phyloP scores from a whole-genome alignment of 2,113 vertebrate genomes.

The Siniperca knerii region DNA sequence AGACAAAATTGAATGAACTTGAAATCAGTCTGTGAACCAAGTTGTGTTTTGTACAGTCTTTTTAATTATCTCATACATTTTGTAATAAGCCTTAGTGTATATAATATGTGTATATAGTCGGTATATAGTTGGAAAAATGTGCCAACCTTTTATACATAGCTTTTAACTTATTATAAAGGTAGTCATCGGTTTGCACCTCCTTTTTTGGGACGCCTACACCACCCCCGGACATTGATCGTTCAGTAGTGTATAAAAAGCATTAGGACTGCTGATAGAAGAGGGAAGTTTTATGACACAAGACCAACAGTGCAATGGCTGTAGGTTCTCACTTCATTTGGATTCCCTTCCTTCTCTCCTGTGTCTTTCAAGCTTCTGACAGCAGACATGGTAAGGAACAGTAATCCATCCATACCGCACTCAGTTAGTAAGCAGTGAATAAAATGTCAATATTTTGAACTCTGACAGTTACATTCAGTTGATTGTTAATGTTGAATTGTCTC shows the following conservation, averaged over 20 bases:
- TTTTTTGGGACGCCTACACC: background rate
- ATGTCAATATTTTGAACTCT: background rate
- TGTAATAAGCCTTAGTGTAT: background rate
- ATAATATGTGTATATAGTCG: too few relatives aligned
- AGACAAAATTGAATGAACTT: background rate
- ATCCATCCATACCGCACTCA: background rate
- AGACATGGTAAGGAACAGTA: slow-evolving; percentile 35
- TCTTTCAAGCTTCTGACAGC: slow-evolving; percentile 31
- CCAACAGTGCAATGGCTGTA: slow-evolving; percentile 26
- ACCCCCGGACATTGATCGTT: background rate
- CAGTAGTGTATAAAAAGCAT: slow-evolving; percentile 23
- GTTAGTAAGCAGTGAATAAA: background rate
- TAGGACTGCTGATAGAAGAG: background rate
- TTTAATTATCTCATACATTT: background rate
- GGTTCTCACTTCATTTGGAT: slow-evolving; percentile 8
- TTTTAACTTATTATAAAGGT: background rate
- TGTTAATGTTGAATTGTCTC: background rate
- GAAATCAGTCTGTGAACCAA: background rate
- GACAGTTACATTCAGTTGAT: background rate
- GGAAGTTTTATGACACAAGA: background rate
- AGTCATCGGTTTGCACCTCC: background rate
- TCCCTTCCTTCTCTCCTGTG: slow-evolving; percentile 33
- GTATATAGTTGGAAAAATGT: background rate
- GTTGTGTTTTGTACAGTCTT: background rate
- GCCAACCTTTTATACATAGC: background rate